phyloP scores from a whole-genome alignment of 2,797 vertebrate genomes.

The Dipus sagitta region DNA sequence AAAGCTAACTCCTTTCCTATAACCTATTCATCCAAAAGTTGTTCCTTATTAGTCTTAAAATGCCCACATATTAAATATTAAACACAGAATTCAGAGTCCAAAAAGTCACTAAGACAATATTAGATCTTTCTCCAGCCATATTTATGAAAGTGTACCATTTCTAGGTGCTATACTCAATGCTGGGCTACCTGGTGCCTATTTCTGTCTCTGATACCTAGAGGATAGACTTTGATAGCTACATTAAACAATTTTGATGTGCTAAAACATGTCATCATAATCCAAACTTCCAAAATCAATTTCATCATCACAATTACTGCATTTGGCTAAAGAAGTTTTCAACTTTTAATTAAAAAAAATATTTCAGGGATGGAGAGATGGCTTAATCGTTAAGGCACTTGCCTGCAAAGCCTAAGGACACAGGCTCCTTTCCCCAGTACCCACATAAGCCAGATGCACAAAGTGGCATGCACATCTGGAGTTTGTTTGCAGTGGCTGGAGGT shows the following conservation, averaged over 20 bases:
- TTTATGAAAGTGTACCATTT: background rate
- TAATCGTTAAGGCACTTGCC: too few relatives aligned
- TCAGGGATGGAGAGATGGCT: too few relatives aligned
- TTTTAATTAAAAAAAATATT: background rate
- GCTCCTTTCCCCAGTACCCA: too few relatives aligned
- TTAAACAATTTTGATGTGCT: background rate
- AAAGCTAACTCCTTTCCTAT: background rate
- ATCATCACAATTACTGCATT: background rate
- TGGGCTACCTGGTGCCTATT: background rate
- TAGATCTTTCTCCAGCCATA: background rate
- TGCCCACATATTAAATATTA: constrained; percentile 51
- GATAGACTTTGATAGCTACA: background rate
- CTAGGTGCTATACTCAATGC: background rate
- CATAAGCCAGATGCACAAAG: too few relatives aligned
- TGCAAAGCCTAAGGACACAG: too few relatives aligned
- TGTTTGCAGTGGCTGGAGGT: too few relatives aligned
- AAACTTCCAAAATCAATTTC: constrained; percentile 35
- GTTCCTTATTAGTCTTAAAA: background rate
- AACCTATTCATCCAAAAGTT: background rate
- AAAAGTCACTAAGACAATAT: background rate
- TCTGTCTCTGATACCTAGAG: background rate
- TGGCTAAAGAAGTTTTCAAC: background rate
- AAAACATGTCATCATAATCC: background rate
- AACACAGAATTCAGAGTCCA: background rate
- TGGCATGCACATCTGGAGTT: too few relatives aligned